Percentiles rank a stretch among this genome's conserved stretches.
phyloP scores from a whole-genome alignment of 37 sponge, comb jelly and placozoan genomes.

The Sycon ciliatum region DNA sequence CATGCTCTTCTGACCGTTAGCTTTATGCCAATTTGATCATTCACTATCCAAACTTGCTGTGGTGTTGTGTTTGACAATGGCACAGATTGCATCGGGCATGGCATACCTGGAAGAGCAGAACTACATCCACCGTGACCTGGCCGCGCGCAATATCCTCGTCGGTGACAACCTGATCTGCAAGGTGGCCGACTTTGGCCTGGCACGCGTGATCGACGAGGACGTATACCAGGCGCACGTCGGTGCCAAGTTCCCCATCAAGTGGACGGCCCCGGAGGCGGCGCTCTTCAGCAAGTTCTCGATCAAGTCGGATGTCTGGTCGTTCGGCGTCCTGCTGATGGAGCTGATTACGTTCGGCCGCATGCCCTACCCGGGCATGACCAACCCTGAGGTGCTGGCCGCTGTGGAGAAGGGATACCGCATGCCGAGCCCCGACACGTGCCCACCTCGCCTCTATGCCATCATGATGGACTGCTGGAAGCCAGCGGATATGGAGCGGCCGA shows the following conservation, averaged over 20 bases:
- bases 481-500: conserved; percentile 34
- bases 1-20: too few relatives aligned
- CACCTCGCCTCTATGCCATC: conserved; percentile 39
- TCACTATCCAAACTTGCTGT: too few relatives aligned
- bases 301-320: conserved; percentile 96
- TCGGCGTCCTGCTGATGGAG: conserved; percentile 84
- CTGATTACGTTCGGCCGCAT: conserved; percentile 80
- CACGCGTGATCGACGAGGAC: conserved; percentile 78
- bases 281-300: conserved; percentile 73
- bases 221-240: conserved; percentile 73
- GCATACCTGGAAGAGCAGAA: conserved; percentile 86
- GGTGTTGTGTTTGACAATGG: too few relatives aligned
- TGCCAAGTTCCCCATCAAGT: conserved; percentile 93
- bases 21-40: too few relatives aligned
- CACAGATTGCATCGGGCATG: conserved; percentile 82
- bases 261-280: conserved; percentile 96
- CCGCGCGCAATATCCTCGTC: conserved; percentile 89
- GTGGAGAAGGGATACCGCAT: conserved; percentile 48
- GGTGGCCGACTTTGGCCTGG: conserved; percentile 91
- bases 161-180: conserved; percentile 68
- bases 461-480: conserved; percentile 50
- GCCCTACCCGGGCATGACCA: conserved; percentile 71
- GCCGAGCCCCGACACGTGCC: conserved; percentile 24
- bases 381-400: conserved; percentile 21
- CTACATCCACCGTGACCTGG: conserved; percentile 92